phyloP scores from a whole-genome alignment of 2,888 invertebrate species.

The Scrobipalpa atriplicella region DNA sequence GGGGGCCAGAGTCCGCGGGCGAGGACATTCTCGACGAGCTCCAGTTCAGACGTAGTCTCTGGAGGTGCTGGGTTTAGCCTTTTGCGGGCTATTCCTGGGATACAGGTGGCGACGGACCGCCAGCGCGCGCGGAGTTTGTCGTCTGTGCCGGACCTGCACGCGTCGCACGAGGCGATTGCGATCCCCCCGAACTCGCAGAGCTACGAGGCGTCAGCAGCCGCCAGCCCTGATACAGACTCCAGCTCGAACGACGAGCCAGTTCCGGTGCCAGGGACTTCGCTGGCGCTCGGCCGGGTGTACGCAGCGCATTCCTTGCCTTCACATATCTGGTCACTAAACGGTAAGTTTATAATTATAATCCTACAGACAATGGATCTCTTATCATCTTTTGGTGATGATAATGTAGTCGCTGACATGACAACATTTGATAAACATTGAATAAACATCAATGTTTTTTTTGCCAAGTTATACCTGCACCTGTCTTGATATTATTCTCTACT shows the following conservation, averaged over 20 bases:
- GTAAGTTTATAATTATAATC: conserved; percentile 77
- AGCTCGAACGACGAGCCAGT: conserved; percentile 86
- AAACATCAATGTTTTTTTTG: background rate
- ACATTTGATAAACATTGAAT: background rate
- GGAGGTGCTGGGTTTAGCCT: conserved; percentile 85
- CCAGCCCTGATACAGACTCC: conserved; percentile 86
- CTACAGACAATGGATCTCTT: background rate
- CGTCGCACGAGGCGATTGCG: conserved; percentile 83
- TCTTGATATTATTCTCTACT: background rate
- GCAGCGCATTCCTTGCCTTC: conserved; percentile 95
- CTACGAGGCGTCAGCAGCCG: conserved; percentile 85
- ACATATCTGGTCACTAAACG: conserved; percentile 96
- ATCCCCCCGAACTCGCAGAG: conserved; percentile 85
- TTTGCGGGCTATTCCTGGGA: conserved; percentile 87
- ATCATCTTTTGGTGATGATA: background rate
- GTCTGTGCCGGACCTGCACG: conserved; percentile 90
- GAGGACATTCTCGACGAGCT: conserved; percentile 89
- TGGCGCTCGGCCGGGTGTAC: conserved; percentile 90
- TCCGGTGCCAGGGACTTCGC: conserved; percentile 66
- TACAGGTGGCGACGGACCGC: conserved; percentile 89
- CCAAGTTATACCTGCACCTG: too few species aligned
- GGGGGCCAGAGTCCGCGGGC: conserved; percentile 89
- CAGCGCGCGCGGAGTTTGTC: conserved; percentile 92
- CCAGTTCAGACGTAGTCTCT: conserved; percentile 85
- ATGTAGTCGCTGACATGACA: background rate